A percentile compares a stretch with the other conserved stretches of the same genome.
Conservation (phyloP, 2,113 vertebrate genomes). For the Holacanthus passer region DNA sequence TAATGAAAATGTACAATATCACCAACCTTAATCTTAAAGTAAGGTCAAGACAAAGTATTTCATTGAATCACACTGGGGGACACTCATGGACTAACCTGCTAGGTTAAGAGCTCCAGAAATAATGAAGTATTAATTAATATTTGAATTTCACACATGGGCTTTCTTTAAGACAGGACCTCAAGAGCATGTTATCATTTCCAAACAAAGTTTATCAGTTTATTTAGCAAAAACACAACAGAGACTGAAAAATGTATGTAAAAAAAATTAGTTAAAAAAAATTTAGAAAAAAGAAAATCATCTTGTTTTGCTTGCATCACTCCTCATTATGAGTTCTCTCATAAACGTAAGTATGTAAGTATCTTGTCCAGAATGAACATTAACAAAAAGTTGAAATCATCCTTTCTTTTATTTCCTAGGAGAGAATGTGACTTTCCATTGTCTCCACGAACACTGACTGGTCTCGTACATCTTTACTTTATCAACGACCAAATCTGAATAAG, state of each 20-base stretch:
- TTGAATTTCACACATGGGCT: too few species aligned
- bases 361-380: too few species aligned
- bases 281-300: neutral
- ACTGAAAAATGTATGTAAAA: neutral
- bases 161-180: too few species aligned
- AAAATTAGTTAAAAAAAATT: neutral
- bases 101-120: neutral
- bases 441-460: conserved; percentile 11
- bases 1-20: neutral
- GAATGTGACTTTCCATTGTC: neutral
- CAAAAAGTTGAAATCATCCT: neutral
- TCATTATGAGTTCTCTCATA: neutral
- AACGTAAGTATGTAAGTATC: too few species aligned
- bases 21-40: neutral
- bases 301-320: too few species aligned
- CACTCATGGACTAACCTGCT: neutral
- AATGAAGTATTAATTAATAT: too few species aligned
- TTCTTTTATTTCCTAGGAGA: neutral
- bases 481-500: conserved; percentile 26
- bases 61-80: neutral
- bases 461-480: conserved; percentile 38
- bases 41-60: neutral
- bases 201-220: too few species aligned
- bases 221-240: too few species aligned
- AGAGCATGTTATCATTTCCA: too few species aligned